Evolutionary conservation across 2,113 vertebrate genomes (phyloP), one percentile per base, ranked within the genome.

Genomic region (Neoarius graeffei): DNA sequence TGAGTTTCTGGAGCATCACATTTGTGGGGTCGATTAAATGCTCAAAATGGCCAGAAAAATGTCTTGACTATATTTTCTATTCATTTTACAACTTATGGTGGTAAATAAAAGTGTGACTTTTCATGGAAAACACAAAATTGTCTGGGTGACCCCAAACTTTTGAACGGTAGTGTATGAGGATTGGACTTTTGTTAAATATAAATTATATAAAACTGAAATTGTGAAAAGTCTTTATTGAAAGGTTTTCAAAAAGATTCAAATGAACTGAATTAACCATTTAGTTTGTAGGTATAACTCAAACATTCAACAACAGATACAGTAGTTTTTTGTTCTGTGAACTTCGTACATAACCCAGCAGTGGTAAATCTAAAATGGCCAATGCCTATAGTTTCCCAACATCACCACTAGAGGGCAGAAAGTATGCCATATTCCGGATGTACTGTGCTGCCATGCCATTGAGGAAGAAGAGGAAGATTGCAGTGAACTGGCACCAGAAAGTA

Each of bases 401-500:
- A 10, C 59, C 87, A 85, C 35, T 83, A 1, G 77, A 67, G 69
- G 88, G 62, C 52, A 74, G 20, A 7, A 35, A 50, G 9, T 62
- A 56, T 42, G 17, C 94, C 87, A 97, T 93, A 91, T 90, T 95
- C 91, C 95, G 96, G 85, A 96, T 91, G 89, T 97, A 96, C 86
- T 96, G 93, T 57, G 96, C 96, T 0, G 96, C 96, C 91, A 95
- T 91, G 42, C 95, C 95, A 0, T 96, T 97, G 8, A 97, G 94
- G 92, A 96, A 96, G 91, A 97, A 95, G 90, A 97, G 96, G 90
- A 96, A 96, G 35, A 94, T 94, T 15, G 96, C 93, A 0, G 94
- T 84, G 71, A 96, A 96, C 83, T 96, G 92, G 0, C 96, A 96
- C 96, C 97, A 97, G 90, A 96, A 97, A 0, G 93, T 93, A 89